phyloP scores from a whole-genome alignment of 1,140 invertebrate genomes.

The Cyclargus thomasi region DNA sequence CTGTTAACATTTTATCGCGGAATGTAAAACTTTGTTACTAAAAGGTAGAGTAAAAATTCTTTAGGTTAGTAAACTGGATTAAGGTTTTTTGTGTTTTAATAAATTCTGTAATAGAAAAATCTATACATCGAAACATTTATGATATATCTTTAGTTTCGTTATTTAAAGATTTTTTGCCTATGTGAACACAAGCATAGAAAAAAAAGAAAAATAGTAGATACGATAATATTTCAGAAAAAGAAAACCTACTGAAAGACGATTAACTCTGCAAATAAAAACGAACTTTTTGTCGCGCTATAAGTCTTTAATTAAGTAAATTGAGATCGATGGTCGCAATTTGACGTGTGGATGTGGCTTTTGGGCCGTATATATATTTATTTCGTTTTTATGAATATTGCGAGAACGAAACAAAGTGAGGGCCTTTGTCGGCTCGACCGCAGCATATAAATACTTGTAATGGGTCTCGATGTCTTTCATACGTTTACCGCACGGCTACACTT shows the following conservation, averaged over 20 bases:
- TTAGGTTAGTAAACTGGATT: too few species aligned
- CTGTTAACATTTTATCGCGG: neutral
- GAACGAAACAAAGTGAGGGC: constrained; percentile 8
- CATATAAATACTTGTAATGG: constrained; percentile 10
- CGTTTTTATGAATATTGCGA: constrained; percentile 11
- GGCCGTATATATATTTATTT: neutral
- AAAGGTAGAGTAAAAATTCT: neutral
- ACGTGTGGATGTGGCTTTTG: constrained; percentile 6
- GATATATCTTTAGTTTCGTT: too few species aligned
- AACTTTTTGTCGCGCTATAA: neutral
- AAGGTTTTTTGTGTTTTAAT: too few species aligned
- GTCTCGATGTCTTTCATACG: constrained; percentile 2
- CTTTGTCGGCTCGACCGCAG: constrained; percentile 8
- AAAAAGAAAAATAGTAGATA: too few species aligned
- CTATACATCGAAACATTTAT: too few species aligned
- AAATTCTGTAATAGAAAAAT: too few species aligned
- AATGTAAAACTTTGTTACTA: neutral
- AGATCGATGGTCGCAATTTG: constrained; percentile 4
- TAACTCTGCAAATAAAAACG: neutral
- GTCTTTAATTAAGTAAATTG: constrained; percentile 14
- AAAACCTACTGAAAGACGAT: too few species aligned
- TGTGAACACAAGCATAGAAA: too few species aligned
- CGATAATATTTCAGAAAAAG: too few species aligned
- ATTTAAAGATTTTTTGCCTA: too few species aligned
- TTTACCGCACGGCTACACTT: neutral